These are phyloP conservation scores for Kryptopterus vitreolus DNA, from an alignment of 2,797 vertebrate genomes.

Conservation along the genomic window DNA sequence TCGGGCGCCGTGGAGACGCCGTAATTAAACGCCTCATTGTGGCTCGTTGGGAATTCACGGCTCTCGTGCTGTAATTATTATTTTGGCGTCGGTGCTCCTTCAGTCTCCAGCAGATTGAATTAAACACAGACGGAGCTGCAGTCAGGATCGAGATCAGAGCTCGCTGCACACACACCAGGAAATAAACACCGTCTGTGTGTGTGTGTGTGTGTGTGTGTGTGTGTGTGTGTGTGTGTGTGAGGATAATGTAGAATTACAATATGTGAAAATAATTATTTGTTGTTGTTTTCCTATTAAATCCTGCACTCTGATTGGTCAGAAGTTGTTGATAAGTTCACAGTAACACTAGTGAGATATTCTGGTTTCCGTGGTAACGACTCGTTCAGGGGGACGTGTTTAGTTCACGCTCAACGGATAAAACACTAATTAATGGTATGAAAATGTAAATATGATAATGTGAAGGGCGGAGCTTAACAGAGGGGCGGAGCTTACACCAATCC, in stretches of 20 bases:
- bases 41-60: conserved; percentile 76
- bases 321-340: background rate
- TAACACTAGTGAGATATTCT: background rate
- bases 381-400: too few species aligned
- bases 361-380: background rate
- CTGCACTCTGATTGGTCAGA: background rate
- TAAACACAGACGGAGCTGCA: conserved; percentile 29
- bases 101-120: conserved; percentile 71
- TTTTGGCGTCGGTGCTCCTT: conserved; percentile 74
- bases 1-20: conserved; percentile 68
- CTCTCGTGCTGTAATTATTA: conserved; percentile 74
- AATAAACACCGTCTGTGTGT: background rate
- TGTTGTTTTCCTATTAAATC: background rate
- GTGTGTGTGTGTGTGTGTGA: background rate
- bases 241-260: background rate
- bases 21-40: conserved; percentile 80
- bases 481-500: background rate
- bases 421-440: background rate
- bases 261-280: background rate
- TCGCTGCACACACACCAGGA: background rate
- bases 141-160: conserved; percentile 20
- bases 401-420: background rate
- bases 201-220: conserved; percentile 7
- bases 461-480: too few species aligned
- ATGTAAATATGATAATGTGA: background rate